These are phyloP conservation scores for Oscheius sp. DNA, from an alignment of 1,140 invertebrate genomes.

Conservation along the genomic window DNA sequence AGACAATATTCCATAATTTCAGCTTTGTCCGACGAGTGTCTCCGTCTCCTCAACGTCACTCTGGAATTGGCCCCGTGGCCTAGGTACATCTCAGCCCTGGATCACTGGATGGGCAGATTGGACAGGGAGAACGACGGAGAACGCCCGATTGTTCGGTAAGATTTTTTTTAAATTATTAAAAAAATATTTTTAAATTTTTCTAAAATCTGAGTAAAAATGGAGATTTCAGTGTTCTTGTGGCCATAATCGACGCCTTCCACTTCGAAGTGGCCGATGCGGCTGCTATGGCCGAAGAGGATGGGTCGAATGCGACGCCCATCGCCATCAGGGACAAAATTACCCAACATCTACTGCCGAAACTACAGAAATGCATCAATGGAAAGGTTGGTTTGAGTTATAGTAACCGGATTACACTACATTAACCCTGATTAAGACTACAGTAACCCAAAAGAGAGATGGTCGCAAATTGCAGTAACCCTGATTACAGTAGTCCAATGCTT, in stretches of 20 bases:
- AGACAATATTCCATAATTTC: too few relatives aligned
- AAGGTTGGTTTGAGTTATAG: slow-evolving; percentile 37
- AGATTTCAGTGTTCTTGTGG: slow-evolving; percentile 74
- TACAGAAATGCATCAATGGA: slow-evolving; percentile 49
- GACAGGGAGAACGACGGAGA: slow-evolving; percentile 72
- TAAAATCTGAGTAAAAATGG: too few relatives aligned
- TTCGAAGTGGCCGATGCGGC: slow-evolving; percentile 72
- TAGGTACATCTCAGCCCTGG: slow-evolving; percentile 69
- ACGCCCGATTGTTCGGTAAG: slow-evolving; percentile 62
- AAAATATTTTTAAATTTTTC: slow-evolving; percentile 4
- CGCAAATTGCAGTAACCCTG: too few relatives aligned
- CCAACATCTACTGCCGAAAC: slow-evolving; percentile 42
- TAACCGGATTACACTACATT: too few relatives aligned
- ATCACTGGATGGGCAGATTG: slow-evolving; percentile 76
- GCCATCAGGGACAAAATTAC: slow-evolving; percentile 23
- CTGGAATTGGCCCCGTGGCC: slow-evolving; percentile 65
- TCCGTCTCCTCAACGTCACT: slow-evolving; percentile 77
- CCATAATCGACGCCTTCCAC: slow-evolving; percentile 85
- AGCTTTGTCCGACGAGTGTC: neutral
- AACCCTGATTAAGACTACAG: too few relatives aligned
- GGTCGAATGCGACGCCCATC: neutral
- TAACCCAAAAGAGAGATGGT: too few relatives aligned
- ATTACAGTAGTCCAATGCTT: too few relatives aligned
- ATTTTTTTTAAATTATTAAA: neutral
- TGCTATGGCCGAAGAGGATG: neutral